Conservation (phyloP, 2,797 vertebrate genomes). For the Halcyon leucocephala region DNA sequence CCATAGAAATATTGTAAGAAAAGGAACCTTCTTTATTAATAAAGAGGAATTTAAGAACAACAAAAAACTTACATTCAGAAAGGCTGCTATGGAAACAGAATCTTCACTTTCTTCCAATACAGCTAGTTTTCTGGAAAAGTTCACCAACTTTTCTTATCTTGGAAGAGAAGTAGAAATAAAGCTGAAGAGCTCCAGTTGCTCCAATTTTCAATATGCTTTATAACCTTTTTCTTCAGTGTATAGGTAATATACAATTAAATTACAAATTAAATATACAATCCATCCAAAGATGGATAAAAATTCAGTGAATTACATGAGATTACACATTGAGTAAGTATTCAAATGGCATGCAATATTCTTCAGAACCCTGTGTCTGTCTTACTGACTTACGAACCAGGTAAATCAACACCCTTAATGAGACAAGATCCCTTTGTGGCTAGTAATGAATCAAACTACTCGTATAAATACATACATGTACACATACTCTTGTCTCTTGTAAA, state of each 20-base stretch:
- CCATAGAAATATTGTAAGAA: not conserved
- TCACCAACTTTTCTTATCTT: not conserved
- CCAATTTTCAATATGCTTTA: not conserved
- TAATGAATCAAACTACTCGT: not conserved
- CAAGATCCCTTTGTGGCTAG: not conserved
- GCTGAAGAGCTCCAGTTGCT: not conserved
- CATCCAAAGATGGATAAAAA: not conserved
- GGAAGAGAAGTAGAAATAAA: not conserved
- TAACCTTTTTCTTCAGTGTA: not conserved
- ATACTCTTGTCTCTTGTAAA: not conserved
- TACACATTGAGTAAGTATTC: not conserved
- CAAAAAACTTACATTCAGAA: accelerated
- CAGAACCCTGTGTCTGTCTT: not conserved
- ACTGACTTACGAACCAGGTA: not conserved
- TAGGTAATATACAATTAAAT: not conserved
- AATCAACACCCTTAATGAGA: not conserved
- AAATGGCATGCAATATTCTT: not conserved
- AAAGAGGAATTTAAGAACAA: not conserved
- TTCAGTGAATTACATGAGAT: not conserved
- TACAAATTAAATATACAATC: no score
- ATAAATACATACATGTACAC: not conserved
- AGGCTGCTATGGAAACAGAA: not conserved
- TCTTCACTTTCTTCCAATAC: not conserved
- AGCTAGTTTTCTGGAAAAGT: not conserved
- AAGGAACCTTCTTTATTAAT: not conserved